Evolutionary conservation across 1,140 invertebrate genomes (phyloP), one percentile per base, ranked within the genome.

Genomic region (Bactericera cockerelli): DNA sequence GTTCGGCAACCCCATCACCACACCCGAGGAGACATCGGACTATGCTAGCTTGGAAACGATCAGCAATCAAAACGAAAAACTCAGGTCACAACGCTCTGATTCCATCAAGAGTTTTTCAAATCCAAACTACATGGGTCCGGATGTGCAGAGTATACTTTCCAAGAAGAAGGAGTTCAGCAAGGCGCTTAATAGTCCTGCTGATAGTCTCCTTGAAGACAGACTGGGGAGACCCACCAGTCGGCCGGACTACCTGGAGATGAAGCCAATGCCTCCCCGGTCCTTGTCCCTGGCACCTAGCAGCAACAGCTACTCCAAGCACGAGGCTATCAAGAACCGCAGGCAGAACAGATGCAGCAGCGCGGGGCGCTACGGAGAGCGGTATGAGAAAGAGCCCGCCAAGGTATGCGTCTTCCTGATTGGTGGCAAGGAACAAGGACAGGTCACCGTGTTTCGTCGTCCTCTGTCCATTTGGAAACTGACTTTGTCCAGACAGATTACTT

Each of bases 1-100:
- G 26, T 82, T 84, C 63, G 77, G 64, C 10, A 69, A 67, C 53
- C 67, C 66, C 3, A 61, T 66, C 26, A 58, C 79, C 0, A 80
- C 78, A n/a, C 81, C 81, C 0, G 75, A 78, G 62, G 79, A 83
- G 63, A 79, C 76, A 10, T 86, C 83, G 0, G 84, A 86, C 66
- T 87, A 87, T 65, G 81, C 81, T 24, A 85, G 82, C 64, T 84
- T 85, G 31, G 84, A 84, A 67, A 78, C 79, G 0, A 71, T 81
- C 1, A 79, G 80, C 67, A 74, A 68, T 67, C 70, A 49, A 49
- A 49, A 49, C 19, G 42, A 49, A 6, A 49, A 49, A 49, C 22
- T 49, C 42, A 49, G 19, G 22, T 49, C 42, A 49, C 42, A 49
- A 49, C n/a, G 42, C n/a, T 10, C 42, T 4, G 42, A 49, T 49